Evolutionary conservation across 2,888 invertebrate genomes (phyloP).

Genomic region (Augiades crinisus): DNA sequence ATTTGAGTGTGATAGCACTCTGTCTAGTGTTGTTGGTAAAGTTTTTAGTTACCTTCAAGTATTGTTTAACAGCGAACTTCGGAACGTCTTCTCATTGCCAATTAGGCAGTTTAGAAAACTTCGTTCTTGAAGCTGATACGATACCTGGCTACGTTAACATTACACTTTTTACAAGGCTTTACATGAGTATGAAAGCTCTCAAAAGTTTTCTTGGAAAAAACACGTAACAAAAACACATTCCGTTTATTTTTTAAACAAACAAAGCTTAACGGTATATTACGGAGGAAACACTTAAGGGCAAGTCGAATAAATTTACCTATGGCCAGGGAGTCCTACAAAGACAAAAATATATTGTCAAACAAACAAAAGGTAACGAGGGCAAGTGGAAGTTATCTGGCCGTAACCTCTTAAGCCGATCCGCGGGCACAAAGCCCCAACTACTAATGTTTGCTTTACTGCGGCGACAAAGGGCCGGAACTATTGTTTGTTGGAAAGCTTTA

Average conservation of each 20-base stretch:
- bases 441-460: slow-evolving; percentile 78
- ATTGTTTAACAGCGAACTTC: neutral
- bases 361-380: slow-evolving; percentile 70
- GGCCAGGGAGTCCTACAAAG: slow-evolving; percentile 41
- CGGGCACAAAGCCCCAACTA: slow-evolving; percentile 67
- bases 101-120: neutral
- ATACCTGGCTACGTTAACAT: neutral
- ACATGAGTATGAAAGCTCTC: no score
- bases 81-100: neutral
- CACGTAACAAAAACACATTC: neutral
- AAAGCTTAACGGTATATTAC: neutral
- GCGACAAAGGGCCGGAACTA: slow-evolving; percentile 81
- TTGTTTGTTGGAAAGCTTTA: slow-evolving; percentile 81
- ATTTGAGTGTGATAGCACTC: slow-evolving; percentile 11
- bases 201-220: no score
- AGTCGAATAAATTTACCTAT: slow-evolving; percentile 33
- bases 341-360: slow-evolving; percentile 61
- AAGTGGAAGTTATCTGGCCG: slow-evolving; percentile 68
- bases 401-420: slow-evolving; percentile 60
- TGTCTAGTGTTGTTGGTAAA: neutral
- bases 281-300: slow-evolving; percentile 10
- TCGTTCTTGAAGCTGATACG: neutral
- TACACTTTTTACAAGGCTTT: neutral
- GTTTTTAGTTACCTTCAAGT: neutral
- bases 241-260: neutral